Percentiles rank a stretch among this genome's conserved stretches.
phyloP scores from a whole-genome alignment of 2,888 invertebrate genomes.

The Drosophila gaucha region DNA sequence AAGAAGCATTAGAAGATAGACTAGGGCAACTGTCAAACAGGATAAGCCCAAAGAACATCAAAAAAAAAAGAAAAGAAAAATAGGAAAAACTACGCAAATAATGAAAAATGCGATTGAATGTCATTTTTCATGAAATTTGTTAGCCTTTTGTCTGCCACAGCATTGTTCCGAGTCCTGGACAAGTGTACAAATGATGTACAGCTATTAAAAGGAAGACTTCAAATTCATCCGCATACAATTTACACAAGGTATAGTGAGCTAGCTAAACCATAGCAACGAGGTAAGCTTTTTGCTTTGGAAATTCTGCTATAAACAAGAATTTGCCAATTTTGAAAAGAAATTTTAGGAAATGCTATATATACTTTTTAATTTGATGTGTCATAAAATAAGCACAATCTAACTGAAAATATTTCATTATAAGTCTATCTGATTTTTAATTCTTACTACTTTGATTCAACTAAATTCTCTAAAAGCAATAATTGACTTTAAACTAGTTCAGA shows the following conservation, averaged over 20 bases:
- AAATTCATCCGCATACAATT: constrained; percentile 1
- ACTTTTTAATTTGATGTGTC: too few relatives aligned
- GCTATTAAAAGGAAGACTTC: background rate
- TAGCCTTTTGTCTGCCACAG: constrained; percentile 28
- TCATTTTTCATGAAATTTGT: constrained; percentile 64
- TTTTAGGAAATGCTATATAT: too few relatives aligned
- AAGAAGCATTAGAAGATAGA: constrained; percentile 40
- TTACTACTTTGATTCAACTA: too few relatives aligned
- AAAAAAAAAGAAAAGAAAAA: background rate
- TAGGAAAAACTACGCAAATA: constrained; percentile 32
- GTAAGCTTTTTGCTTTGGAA: too few relatives aligned
- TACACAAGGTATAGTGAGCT: background rate
- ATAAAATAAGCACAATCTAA: too few relatives aligned
- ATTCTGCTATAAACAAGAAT: too few relatives aligned
- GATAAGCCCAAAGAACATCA: constrained; percentile 21
- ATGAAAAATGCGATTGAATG: constrained; percentile 67
- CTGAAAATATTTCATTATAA: too few relatives aligned
- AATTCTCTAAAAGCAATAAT: too few relatives aligned
- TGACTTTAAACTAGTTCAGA: too few relatives aligned
- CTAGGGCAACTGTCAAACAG: constrained; percentile 54
- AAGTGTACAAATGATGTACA: constrained; percentile 39
- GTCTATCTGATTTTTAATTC: too few relatives aligned
- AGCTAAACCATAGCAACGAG: background rate
- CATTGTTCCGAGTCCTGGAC: constrained; percentile 25
- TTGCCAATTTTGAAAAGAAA: too few relatives aligned